Conservation (phyloP, 2,113 vertebrate genomes). For the Hippocampus barbouri region DNA sequence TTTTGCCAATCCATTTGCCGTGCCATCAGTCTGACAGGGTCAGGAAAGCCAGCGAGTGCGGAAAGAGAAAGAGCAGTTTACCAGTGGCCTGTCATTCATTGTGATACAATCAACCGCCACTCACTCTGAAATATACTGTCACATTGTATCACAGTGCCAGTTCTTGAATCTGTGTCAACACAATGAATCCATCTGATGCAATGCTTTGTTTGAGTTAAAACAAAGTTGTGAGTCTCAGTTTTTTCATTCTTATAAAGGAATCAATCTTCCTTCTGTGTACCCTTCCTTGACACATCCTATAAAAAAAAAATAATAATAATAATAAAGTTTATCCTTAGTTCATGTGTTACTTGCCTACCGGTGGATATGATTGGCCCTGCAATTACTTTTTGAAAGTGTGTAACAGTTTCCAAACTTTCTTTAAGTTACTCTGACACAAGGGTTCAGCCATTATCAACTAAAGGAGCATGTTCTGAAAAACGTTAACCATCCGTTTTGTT, state of each 20-base stretch:
- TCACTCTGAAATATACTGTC: constrained; percentile 25
- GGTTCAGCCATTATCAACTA: background rate
- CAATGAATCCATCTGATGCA: constrained; percentile 7
- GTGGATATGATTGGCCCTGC: too few relatives aligned
- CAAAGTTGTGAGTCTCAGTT: background rate
- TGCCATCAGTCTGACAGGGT: constrained; percentile 46
- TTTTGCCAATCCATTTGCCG: constrained; percentile 13
- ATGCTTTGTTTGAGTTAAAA: background rate
- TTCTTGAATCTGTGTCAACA: constrained; percentile 3
- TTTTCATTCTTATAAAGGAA: background rate
- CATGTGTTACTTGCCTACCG: background rate
- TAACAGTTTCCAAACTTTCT: background rate
- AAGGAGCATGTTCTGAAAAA: too few relatives aligned
- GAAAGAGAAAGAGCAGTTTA: constrained; percentile 24
- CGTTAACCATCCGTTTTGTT: too few relatives aligned
- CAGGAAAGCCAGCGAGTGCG: constrained; percentile 23
- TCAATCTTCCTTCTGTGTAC: background rate
- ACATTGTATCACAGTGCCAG: constrained; percentile 17
- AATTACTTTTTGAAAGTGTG: background rate
- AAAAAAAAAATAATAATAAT: background rate
- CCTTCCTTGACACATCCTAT: background rate
- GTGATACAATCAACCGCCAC: constrained; percentile 31
- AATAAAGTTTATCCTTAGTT: background rate
- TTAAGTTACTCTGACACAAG: background rate
- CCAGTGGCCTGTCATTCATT: constrained; percentile 42